These are phyloP conservation scores for Drosophila truncata DNA, from an alignment of 1,140 invertebrate species.

Conservation along the genomic window DNA sequence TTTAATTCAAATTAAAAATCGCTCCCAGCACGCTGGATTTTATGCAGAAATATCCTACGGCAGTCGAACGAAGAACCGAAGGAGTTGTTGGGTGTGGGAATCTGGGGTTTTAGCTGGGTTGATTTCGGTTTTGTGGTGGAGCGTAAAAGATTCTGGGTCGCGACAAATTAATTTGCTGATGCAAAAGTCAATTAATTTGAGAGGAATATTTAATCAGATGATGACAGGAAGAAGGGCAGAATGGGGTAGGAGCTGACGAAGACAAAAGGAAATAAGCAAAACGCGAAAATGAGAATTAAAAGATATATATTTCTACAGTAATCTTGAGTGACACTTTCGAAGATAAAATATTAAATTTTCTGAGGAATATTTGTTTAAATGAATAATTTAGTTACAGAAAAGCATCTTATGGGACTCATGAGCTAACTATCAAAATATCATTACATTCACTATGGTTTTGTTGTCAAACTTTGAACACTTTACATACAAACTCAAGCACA, in stretches of 20 bases:
- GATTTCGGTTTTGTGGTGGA: slow-evolving; percentile 33
- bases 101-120: slow-evolving; percentile 3
- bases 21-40: slow-evolving; percentile 33
- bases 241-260: not conserved
- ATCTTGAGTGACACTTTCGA: not conserved
- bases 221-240: slow-evolving; percentile 2
- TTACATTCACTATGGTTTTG: not conserved
- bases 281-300: not conserved
- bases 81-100: not conserved
- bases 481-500: not conserved
- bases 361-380: not conserved
- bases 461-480: slow-evolving; percentile 1
- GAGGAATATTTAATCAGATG: slow-evolving; percentile 43
- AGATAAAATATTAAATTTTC: not conserved
- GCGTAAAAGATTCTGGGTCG: slow-evolving; percentile 43
- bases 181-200: slow-evolving; percentile 53
- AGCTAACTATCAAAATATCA: not conserved
- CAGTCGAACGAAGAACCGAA: slow-evolving; percentile 12
- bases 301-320: not conserved
- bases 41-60: slow-evolving; percentile 48
- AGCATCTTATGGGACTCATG: not conserved
- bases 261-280: slow-evolving; percentile 7
- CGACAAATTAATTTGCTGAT: slow-evolving; percentile 52
- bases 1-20: slow-evolving; percentile 81
- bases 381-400: not conserved